phyloP scores from a whole-genome alignment of 2,797 vertebrate species.

The Chaunax sp. region DNA sequence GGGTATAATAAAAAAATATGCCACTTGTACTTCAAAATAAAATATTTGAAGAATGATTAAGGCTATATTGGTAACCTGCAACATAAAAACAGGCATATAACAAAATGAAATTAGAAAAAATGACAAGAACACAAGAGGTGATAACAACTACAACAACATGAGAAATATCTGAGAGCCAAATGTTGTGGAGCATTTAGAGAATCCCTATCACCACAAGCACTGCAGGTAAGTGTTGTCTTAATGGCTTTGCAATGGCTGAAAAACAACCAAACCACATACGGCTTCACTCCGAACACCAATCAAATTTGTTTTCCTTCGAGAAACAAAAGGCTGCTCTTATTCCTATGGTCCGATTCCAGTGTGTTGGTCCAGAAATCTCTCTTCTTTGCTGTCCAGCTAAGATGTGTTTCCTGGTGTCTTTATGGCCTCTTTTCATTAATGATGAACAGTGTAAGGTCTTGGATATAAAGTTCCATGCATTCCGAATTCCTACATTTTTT shows the following conservation, averaged over 20 bases:
- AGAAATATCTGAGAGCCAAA: slow-evolving; percentile 78
- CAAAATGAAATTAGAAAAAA: slow-evolving; percentile 57
- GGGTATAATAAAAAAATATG: slow-evolving; percentile 74
- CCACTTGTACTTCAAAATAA: slow-evolving; percentile 87
- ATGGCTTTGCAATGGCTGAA: slow-evolving; percentile 87
- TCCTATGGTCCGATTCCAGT: slow-evolving; percentile 56
- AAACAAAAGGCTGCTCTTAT: slow-evolving; percentile 46
- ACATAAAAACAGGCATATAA: slow-evolving; percentile 80
- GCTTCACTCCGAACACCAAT: slow-evolving; percentile 39
- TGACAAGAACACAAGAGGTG: slow-evolving; percentile 50
- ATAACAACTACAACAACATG: slow-evolving; percentile 48
- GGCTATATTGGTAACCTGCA: slow-evolving; percentile 86
- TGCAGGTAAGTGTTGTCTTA: slow-evolving; percentile 80
- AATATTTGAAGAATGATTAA: slow-evolving; percentile 89
- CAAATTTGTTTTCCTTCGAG: not conserved
- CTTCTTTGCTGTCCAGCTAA: slow-evolving; percentile 52
- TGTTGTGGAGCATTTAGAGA: slow-evolving; percentile 64
- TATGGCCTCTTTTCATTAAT: slow-evolving; percentile 89
- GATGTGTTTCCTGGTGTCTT: slow-evolving; percentile 80
- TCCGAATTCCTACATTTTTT: slow-evolving; percentile 67
- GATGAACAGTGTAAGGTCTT: slow-evolving; percentile 99
- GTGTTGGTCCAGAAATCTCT: slow-evolving; percentile 60
- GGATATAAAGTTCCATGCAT: slow-evolving; percentile 87
- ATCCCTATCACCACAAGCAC: slow-evolving; percentile 53
- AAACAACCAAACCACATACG: slow-evolving; percentile 66